Percentiles rank a stretch among this genome's conserved stretches.
Conservation (phyloP, 2,888 invertebrate genomes). For the Volucella inanis region DNA sequence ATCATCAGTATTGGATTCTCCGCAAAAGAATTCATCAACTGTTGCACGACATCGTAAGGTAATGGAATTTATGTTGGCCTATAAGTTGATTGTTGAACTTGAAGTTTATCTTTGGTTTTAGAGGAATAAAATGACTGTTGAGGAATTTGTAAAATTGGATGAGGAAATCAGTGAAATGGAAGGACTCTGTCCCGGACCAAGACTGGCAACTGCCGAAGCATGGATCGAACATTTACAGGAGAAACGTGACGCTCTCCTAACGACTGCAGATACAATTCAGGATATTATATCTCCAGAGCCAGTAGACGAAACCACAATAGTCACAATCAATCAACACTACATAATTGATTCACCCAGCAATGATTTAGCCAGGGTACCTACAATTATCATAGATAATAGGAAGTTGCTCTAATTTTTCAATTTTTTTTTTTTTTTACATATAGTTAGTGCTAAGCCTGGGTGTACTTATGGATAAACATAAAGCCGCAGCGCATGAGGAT, state of each 20-base stretch:
- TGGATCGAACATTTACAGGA: constrained; percentile 82
- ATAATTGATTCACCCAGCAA: constrained; percentile 44
- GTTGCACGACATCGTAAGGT: constrained; percentile 60
- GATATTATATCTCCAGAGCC: constrained; percentile 26
- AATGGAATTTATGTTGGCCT: not conserved
- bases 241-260: constrained; percentile 78
- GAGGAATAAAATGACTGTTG: constrained; percentile 74
- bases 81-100: not conserved
- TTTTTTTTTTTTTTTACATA: constrained; percentile 2
- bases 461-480: constrained; percentile 79
- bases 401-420: not conserved
- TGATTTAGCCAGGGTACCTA: constrained; percentile 43
- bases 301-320: not conserved
- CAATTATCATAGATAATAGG: not conserved
- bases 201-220: constrained; percentile 81
- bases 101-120: constrained; percentile 4
- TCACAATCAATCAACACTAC: constrained; percentile 11
- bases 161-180: constrained; percentile 81
- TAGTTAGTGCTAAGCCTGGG: constrained; percentile 81
- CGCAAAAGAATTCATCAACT: constrained; percentile 52
- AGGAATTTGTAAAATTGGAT: constrained; percentile 81
- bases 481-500: constrained; percentile 82
- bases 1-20: constrained; percentile 57
- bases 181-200: constrained; percentile 81
- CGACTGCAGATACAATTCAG: constrained; percentile 75